Base-by-base conservation (phyloP, 2,113 vertebrate genomes). In the Nyctibius bracteatus region DNA sequence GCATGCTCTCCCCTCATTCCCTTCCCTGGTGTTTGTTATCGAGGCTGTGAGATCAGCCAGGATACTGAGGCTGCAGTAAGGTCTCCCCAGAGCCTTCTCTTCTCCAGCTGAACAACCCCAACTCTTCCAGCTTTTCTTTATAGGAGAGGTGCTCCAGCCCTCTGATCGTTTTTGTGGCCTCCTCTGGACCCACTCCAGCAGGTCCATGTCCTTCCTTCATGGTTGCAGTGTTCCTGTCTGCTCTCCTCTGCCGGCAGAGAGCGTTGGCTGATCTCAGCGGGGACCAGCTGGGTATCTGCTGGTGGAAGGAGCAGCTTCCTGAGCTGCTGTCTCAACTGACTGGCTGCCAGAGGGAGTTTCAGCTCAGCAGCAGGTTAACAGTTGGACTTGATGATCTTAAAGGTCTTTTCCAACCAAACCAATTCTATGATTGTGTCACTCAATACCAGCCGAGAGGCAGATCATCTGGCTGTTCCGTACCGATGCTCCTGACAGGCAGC, bases 371-470 rank as follows among this genome's bases (percentile, higher is more conserved):
- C 16, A 52, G 77, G 30, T 11, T 33, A 15, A n/a, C n/a, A n/a
- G n/a, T n/a, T n/a, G n/a, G n/a, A n/a, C n/a, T n/a, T n/a, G n/a
- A n/a, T n/a, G n/a, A n/a, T n/a, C n/a, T n/a, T n/a, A n/a, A n/a
- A n/a, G n/a, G n/a, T n/a, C n/a, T n/a, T n/a, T n/a, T n/a, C n/a
- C n/a, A n/a, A n/a, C n/a, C n/a, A n/a, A n/a, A n/a, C n/a, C n/a
- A n/a, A n/a, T n/a, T n/a, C n/a, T n/a, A n/a, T n/a, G n/a, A n/a
- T n/a, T 6, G 1, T n/a, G 2, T 47, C 5, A 0, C 44, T 71
- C 2, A 0, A 5, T 19, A 5, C 43, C 49, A 30, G 37, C 10
- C 2, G 1, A 12, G 33, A 57, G 23, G n/a, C 14, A 31, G 72
- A n/a, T 66, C 18, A 1, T 2, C 46, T 6, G 20, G 20, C 62